These are phyloP conservation scores for Zaprionus inermis DNA, from an alignment of 1,140 invertebrate species.

Conservation along the genomic window DNA sequence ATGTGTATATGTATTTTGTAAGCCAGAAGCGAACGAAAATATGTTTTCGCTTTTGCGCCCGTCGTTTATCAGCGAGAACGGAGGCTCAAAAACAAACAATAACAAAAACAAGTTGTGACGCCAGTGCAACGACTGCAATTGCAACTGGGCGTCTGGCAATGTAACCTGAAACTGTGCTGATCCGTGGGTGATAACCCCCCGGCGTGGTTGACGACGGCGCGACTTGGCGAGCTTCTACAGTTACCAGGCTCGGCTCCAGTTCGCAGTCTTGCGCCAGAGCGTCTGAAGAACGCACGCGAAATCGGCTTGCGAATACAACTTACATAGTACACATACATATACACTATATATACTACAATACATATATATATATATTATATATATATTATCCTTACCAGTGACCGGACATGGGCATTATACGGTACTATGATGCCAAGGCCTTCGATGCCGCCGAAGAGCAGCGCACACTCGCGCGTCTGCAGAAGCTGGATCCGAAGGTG, in stretches of 20 bases:
- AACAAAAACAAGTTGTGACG: conserved; percentile 61
- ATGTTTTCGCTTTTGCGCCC: conserved; percentile 54
- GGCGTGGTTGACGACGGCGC: conserved; percentile 28
- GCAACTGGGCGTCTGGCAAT: conserved; percentile 37
- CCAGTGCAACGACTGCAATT: conserved; percentile 51
- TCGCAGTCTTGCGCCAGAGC: conserved; percentile 36
- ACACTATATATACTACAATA: not conserved
- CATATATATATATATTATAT: not conserved
- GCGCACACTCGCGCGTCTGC: conserved; percentile 49
- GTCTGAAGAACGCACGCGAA: conserved; percentile 9
- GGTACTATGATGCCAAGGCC: conserved; percentile 62
- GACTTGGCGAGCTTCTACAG: conserved; percentile 25
- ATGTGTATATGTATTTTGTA: conserved; percentile 2
- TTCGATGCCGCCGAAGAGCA: conserved; percentile 48
- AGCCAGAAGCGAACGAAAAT: conserved; percentile 51
- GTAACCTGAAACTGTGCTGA: conserved; percentile 55
- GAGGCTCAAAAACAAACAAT: conserved; percentile 39
- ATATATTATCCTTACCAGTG: conserved; percentile 30
- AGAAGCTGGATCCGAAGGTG: conserved; percentile 28
- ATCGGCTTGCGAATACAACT: not conserved
- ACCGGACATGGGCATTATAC: conserved; percentile 65
- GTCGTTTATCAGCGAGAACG: conserved; percentile 55
- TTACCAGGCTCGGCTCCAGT: not conserved
- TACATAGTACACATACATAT: not conserved
- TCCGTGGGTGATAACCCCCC: conserved; percentile 69